Evolutionary conservation across 2,888 invertebrate species (phyloP), one percentile per base, ranked within the genome.

Genomic region (Mimachlamys varia): DNA sequence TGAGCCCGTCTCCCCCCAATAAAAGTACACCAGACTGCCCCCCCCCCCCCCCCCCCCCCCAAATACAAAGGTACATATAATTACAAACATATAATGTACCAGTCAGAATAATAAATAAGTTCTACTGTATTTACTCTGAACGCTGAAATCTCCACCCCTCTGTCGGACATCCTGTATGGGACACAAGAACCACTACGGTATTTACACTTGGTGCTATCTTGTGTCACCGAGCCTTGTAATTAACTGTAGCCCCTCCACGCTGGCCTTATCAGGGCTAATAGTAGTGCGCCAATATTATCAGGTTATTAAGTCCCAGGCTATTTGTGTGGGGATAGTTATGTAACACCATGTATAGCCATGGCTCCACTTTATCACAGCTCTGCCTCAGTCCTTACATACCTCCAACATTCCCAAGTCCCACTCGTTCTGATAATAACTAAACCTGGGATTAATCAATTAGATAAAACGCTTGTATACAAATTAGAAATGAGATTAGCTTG

Each of bases 201-300:
- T 76, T 76, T 76, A 76, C 76, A 33, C 13, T 76, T 33, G 33
- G 22, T 76, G 0, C 22, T 76, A 76, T 76, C 76, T 76, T 7
- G 76, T 76, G 76, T 76, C 76, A 76, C 76, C 76, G 10, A 33
- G 76, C 76, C 76, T 27, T 27, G 76, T 76, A 76, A 76, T 76
- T 76, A 76, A 76, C 76, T 76, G 76, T 76, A 33, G 76, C 76
- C 76, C 76, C 76, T 76, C 76, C 76, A 76, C 17, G 15, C 76
- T 33, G 76, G 76, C n/a, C 62, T 62, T 76, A 76, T 76, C 76
- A 76, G 76, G 27, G 33, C 76, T 76, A 76, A 76, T 76, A 76
- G 76, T 76, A 76, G 76, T 76, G 33, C 33, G 27, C 76, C 27
- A 13, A 76, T 33, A 76, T 76, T 22, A 76, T 76, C 76, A 76